Conservation (phyloP, 1,140 invertebrate genomes). For the Calliphora vicina region DNA sequence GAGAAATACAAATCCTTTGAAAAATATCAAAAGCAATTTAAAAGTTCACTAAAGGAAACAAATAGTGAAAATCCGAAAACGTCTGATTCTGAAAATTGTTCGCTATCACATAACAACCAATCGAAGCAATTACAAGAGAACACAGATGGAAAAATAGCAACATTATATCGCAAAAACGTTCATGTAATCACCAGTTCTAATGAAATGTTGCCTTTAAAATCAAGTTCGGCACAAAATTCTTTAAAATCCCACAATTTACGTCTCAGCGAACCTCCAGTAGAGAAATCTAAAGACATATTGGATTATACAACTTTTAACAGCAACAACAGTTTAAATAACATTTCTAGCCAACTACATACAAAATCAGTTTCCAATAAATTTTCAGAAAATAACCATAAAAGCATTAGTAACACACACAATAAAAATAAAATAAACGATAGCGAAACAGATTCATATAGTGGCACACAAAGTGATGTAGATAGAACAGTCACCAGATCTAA, state of each 20-base stretch:
- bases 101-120: not conserved
- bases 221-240: not conserved
- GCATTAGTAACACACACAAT: not conserved
- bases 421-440: not conserved
- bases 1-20: not conserved
- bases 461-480: not conserved
- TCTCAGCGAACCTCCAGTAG: too few relatives aligned
- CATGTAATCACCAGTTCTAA: not conserved
- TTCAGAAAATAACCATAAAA: not conserved
- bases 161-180: not conserved
- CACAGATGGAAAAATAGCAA: not conserved
- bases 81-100: not conserved
- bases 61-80: not conserved
- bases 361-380: not conserved
- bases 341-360: not conserved
- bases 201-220: not conserved
- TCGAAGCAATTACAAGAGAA: not conserved
- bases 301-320: not conserved
- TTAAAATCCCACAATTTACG: not conserved
- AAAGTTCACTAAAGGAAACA: not conserved
- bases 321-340: not conserved
- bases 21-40: not conserved
- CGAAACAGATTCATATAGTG: not conserved
- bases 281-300: not conserved
- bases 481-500: not conserved